A percentile compares a stretch with the other conserved stretches of the same genome.
Evolutionary conservation across 30 jellyfish, hydroid and myxozoan species (phyloP).

Genomic region (Nemopilema nomurai): DNA sequence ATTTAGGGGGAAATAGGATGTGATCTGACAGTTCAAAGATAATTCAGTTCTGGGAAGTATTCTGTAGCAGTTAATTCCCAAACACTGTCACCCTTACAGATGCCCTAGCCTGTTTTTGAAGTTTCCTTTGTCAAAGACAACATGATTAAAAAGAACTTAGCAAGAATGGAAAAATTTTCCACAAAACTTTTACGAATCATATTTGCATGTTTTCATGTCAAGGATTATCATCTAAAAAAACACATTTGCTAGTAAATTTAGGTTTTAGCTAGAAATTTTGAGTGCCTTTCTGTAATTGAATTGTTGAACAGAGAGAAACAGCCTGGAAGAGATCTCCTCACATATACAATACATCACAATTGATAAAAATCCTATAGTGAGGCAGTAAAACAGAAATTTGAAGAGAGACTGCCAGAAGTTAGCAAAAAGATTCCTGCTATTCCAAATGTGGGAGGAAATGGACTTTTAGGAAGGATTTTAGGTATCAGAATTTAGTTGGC

Average conservation of each 20-base stretch:
- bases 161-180: too few relatives aligned
- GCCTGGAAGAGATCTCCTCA: not conserved
- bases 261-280: not conserved
- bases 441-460: not conserved
- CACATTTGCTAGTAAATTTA: not conserved
- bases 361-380: constrained; percentile 9
- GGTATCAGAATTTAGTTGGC: not conserved
- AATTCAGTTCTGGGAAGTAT: too few relatives aligned
- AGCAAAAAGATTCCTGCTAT: not conserved
- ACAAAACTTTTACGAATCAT: too few relatives aligned
- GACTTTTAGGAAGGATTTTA: not conserved
- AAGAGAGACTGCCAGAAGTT: not conserved
- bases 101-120: too few relatives aligned
- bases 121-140: too few relatives aligned
- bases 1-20: too few relatives aligned
- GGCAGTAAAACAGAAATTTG: constrained; percentile 10
- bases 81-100: too few relatives aligned
- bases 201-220: too few relatives aligned
- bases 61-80: too few relatives aligned
- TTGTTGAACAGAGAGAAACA: not conserved
- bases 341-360: not conserved
- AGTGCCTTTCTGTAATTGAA: not conserved
- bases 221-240: not conserved
- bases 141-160: too few relatives aligned
- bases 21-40: too few relatives aligned